Base-by-base conservation (phyloP, 2,797 vertebrate species). In the Anabacerthia variegaticeps region DNA sequence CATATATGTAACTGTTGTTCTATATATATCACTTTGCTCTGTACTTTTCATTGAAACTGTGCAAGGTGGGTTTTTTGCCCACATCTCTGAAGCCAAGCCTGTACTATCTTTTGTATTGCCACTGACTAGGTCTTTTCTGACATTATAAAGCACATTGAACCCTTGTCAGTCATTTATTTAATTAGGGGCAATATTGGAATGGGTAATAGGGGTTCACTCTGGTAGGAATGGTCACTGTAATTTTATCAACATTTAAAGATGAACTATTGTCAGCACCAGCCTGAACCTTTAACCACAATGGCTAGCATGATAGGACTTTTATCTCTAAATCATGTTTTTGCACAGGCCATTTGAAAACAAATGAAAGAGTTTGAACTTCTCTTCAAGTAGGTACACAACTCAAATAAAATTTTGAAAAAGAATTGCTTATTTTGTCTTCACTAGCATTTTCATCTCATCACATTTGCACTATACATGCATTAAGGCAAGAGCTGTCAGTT, bases 241-340 rank as follows among this genome's bases (percentile, higher is more conserved):
- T 59, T 89, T 92, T 92, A 73, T 74, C 85, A 91, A n/a, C 30
- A 39, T 68, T 91, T 86, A 56, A 67, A 88, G 71, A 75, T 37
- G 75, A 90, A 59, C n/a, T 59, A 17, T 11, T 41, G 58, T 54
- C 51, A 80, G 56, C 52, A 84, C 5, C 32, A 88, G 51, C 28
- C 48, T 55, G 41, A 36, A 49, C 73, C 30, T 91, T 75, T 67
- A 81, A 44, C 18, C 62, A n/a, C 1, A 4, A 39, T 22, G 12
- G 41, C 12, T 81, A 46, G 52, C 58, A 26, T 18, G 8, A 52
- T 67, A 7, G 9, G 27, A 59, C 48, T 77, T 92, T n/a, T 41
- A 78, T 74, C 34, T 52, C 30, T 63, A 63, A 92, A 65, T 52
- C 52, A 27, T 17, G 8, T n/a, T 41, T 54, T 44, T 52, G 30